These are phyloP conservation scores for Turritopsis dohrnii DNA, from an alignment of 30 jellyfish, hydroid and myxozoan species.

Conservation along the genomic window DNA sequence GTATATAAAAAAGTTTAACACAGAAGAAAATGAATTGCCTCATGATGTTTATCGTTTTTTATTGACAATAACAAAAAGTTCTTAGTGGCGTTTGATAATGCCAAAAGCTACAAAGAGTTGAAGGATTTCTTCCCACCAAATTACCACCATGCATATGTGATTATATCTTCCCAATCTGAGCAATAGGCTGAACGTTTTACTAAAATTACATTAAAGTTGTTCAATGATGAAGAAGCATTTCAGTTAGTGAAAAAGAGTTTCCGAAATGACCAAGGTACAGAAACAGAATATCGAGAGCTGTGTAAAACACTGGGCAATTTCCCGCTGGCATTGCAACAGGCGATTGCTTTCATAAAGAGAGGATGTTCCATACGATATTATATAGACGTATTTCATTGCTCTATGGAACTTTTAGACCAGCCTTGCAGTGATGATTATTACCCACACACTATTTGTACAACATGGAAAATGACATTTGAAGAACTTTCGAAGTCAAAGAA, in stretches of 20 bases:
- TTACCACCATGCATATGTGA: conserved; percentile 9
- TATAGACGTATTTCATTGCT: background rate
- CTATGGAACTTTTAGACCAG: background rate
- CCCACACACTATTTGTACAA: background rate
- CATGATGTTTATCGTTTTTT: conserved; percentile 23
- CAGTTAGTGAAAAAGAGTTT: conserved; percentile 21
- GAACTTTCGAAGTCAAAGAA: background rate
- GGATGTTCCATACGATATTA: background rate
- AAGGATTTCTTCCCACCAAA: conserved; percentile 9
- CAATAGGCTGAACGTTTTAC: conserved; percentile 41
- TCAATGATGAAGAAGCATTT: background rate
- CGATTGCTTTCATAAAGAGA: conserved; percentile 45
- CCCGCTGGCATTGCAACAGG: conserved; percentile 65
- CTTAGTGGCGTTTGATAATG: conserved; percentile 35
- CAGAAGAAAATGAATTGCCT: background rate
- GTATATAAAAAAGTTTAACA: conserved; percentile 20
- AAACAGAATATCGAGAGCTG: conserved; percentile 22
- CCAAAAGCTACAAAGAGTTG: background rate
- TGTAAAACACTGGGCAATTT: conserved; percentile 35
- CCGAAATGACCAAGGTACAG: background rate
- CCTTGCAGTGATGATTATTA: background rate
- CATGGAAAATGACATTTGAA: conserved; percentile 9
- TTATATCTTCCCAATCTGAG: conserved; percentile 35
- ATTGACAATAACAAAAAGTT: conserved; percentile 16
- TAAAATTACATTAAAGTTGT: conserved; percentile 8